Conservation (phyloP, 2,888 invertebrate species). For the Sthenelais limicola region DNA sequence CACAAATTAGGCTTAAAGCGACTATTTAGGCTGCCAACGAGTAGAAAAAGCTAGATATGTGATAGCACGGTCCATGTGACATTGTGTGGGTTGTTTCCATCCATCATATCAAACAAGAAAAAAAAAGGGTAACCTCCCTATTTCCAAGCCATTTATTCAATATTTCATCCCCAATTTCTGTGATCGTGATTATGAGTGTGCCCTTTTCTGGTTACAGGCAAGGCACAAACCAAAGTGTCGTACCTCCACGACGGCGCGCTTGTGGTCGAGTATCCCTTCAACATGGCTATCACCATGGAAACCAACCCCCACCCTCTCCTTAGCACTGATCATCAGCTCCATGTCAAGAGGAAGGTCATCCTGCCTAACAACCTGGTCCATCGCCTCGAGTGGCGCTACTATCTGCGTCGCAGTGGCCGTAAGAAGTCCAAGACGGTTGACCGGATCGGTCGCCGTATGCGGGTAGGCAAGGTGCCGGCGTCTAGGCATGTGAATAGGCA, state of each 20-base stretch:
- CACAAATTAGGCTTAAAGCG: conserved; percentile 33
- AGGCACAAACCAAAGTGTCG: conserved; percentile 66
- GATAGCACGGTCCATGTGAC: conserved; percentile 29
- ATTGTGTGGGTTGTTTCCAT: conserved; percentile 26
- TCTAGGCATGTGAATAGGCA: conserved; percentile 60
- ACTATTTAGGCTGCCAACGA: conserved; percentile 27
- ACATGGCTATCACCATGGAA: conserved; percentile 83
- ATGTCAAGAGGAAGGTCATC: conserved; percentile 68
- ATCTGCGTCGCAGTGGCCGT: conserved; percentile 79
- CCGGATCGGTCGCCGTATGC: conserved; percentile 64
- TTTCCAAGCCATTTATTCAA: background rate
- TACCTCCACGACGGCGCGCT: conserved; percentile 70
- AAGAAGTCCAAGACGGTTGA: conserved; percentile 58
- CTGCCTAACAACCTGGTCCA: conserved; percentile 75
- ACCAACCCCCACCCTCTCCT: conserved; percentile 91
- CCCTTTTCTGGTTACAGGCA: conserved; percentile 55
- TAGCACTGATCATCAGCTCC: conserved; percentile 74
- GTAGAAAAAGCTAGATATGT: conserved; percentile 23
- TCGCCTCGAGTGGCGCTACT: conserved; percentile 96
- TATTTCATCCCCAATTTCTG: background rate
- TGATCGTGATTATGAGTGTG: conserved; percentile 22
- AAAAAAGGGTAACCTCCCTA: too few species aligned
- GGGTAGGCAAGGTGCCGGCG: conserved; percentile 62
- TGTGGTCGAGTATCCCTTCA: conserved; percentile 70
- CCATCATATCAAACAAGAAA: too few species aligned